These are phyloP conservation scores for Tringa solitaria DNA, from an alignment of 2,113 vertebrate genomes.

Conservation along the genomic window DNA sequence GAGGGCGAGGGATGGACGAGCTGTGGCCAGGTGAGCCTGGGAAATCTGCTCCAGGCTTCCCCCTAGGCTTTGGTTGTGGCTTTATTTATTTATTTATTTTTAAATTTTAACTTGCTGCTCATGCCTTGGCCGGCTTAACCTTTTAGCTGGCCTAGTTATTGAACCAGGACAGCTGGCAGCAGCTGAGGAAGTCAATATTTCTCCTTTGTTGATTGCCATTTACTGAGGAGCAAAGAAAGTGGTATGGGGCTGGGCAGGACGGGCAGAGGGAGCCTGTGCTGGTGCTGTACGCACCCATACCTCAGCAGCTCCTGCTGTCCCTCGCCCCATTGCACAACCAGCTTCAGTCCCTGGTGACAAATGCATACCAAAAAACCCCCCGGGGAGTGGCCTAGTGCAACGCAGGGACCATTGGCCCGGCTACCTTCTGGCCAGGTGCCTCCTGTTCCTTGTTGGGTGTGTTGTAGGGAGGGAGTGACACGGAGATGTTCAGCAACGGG, in stretches of 20 bases:
- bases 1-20: background rate
- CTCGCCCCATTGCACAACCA: accelerated
- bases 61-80: background rate
- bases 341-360: background rate
- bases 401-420: background rate
- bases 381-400: background rate
- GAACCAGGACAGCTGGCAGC: background rate
- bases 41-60: background rate
- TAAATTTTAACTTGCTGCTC: background rate
- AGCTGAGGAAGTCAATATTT: background rate
- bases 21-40: background rate
- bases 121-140: background rate
- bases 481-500: background rate
- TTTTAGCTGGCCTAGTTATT: slow-evolving; percentile 15
- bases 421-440: background rate
- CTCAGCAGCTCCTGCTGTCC: background rate
- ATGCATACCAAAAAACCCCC: accelerated
- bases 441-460: accelerated
- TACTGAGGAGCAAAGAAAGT: background rate
- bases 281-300: background rate
- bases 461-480: background rate
- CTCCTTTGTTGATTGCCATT: background rate
- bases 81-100: background rate
- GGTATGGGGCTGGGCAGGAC: background rate
- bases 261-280: accelerated